phyloP scores from a whole-genome alignment of 1,140 invertebrate genomes.

The Acromyrmex charruanus region DNA sequence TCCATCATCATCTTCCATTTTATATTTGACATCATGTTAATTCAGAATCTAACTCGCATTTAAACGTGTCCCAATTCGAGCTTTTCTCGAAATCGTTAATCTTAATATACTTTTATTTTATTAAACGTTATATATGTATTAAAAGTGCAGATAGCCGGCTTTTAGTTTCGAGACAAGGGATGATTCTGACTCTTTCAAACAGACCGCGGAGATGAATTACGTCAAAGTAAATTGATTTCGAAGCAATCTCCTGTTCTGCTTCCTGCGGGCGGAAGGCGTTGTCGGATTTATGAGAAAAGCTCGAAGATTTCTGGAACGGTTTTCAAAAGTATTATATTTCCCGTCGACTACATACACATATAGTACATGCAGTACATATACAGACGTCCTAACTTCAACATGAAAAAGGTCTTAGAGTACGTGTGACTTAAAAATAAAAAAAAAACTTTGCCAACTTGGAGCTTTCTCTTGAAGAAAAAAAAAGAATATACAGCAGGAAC shows the following conservation, averaged over 20 bases:
- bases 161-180: constrained; percentile 41
- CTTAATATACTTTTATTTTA: constrained; percentile 19
- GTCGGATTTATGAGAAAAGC: constrained; percentile 60
- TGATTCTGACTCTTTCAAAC: constrained; percentile 68
- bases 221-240: constrained; percentile 82
- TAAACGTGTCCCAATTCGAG: not conserved
- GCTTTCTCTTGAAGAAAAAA: not conserved
- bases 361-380: not conserved
- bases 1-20: not conserved
- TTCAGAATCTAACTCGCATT: not conserved
- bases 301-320: constrained; percentile 22
- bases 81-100: constrained; percentile 41
- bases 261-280: constrained; percentile 80
- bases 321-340: constrained; percentile 58
- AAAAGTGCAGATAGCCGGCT: constrained; percentile 6
- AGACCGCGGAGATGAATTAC: constrained; percentile 82
- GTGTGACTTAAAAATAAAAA: not conserved
- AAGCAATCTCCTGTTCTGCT: constrained; percentile 82
- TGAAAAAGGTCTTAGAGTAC: not conserved
- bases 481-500: not conserved
- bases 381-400: not conserved
- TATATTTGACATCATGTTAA: not conserved
- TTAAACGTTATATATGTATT: constrained; percentile 17
- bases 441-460: not conserved
- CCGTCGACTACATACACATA: not conserved